Percentiles rank a stretch among this genome's conserved stretches.
phyloP scores from a whole-genome alignment of 2,888 invertebrate genomes.

The Stramonita haemastoma region DNA sequence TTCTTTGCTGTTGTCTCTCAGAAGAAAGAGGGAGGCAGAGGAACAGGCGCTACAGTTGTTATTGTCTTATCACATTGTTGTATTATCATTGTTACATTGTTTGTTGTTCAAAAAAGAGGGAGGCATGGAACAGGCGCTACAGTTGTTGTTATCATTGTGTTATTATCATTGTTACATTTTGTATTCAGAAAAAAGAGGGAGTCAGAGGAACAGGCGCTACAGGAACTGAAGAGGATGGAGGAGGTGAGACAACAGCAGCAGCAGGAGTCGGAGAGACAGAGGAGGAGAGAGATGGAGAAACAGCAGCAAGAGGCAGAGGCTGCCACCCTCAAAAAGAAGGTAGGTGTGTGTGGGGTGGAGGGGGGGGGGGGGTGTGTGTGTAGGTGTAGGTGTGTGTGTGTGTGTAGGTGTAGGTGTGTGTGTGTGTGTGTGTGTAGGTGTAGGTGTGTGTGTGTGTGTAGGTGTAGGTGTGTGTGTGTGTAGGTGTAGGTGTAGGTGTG shows the following conservation, averaged over 20 bases:
- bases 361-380: background rate
- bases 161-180: background rate
- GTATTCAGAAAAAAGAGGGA: constrained; percentile 41
- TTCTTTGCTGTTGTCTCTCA: background rate
- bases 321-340: constrained; percentile 46
- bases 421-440: constrained; percentile 8
- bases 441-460: background rate
- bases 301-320: constrained; percentile 38
- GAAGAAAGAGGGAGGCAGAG: constrained; percentile 45
- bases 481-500: background rate
- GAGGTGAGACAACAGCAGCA: constrained; percentile 56
- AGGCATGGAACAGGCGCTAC: constrained; percentile 44
- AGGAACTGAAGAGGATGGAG: constrained; percentile 62
- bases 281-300: constrained; percentile 11
- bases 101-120: constrained; percentile 36
- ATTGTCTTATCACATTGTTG: no score
- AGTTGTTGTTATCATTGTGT: no score
- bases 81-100: no score
- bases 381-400: background rate
- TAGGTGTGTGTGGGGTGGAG: background rate
- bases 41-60: constrained; percentile 44
- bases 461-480: background rate
- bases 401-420: background rate
- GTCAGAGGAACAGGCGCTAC: constrained; percentile 44
- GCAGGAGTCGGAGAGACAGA: constrained; percentile 74